Percentiles rank a stretch among this genome's conserved stretches.
Evolutionary conservation across 2,797 vertebrate genomes (phyloP).

Genomic region (Distichodus sexfasciatus): DNA sequence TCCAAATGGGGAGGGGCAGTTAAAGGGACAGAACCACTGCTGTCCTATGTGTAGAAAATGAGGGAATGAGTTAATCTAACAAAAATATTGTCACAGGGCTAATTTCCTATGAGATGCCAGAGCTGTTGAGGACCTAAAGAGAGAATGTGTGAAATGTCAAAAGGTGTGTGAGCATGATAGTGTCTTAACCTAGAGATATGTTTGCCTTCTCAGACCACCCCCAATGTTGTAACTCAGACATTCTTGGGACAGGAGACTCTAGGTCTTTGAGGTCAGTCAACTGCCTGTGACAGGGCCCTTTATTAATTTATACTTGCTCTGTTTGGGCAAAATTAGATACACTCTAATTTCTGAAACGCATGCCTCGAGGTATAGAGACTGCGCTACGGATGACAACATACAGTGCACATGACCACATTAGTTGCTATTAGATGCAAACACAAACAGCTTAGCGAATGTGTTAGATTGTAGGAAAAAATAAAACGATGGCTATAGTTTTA

Average conservation of each 20-base stretch:
- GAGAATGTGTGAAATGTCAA: slow-evolving; percentile 81
- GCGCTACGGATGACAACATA: slow-evolving; percentile 31
- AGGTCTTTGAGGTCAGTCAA: slow-evolving; percentile 48
- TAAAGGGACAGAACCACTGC: slow-evolving; percentile 70
- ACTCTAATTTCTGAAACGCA: slow-evolving; percentile 47
- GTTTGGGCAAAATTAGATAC: slow-evolving; percentile 46
- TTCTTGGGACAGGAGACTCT: slow-evolving; percentile 56
- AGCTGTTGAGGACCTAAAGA: slow-evolving; percentile 63
- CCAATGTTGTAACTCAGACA: slow-evolving; percentile 62
- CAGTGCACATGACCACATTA: neutral
- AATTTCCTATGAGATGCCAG: slow-evolving; percentile 84
- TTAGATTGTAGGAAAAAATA: slow-evolving; percentile 2
- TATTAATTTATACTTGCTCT: slow-evolving; percentile 49
- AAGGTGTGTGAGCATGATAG: slow-evolving; percentile 52
- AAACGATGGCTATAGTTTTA: neutral
- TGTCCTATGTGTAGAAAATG: slow-evolving; percentile 73
- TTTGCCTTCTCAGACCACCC: slow-evolving; percentile 71
- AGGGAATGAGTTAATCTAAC: slow-evolving; percentile 80
- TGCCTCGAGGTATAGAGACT: slow-evolving; percentile 19
- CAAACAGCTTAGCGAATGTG: slow-evolving; percentile 5
- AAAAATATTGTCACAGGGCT: slow-evolving; percentile 86
- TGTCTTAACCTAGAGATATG: slow-evolving; percentile 46
- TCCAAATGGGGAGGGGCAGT: slow-evolving; percentile 48
- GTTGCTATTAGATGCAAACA: slow-evolving; percentile 19
- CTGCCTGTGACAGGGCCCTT: slow-evolving; percentile 49